These are phyloP conservation scores for Melanotaenia nigrans DNA, from an alignment of 2,797 vertebrate genomes.

Conservation along the genomic window DNA sequence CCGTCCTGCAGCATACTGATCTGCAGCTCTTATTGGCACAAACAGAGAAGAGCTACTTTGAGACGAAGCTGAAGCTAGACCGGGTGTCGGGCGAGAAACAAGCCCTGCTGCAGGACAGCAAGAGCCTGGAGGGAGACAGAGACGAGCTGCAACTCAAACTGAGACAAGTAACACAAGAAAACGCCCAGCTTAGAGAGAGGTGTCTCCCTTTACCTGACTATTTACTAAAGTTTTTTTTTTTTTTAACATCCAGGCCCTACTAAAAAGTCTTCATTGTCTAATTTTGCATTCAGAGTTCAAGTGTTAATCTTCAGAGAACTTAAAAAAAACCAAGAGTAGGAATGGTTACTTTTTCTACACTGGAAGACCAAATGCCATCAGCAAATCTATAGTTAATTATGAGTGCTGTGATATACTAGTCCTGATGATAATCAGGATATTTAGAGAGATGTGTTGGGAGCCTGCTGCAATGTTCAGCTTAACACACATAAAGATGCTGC, in stretches of 20 bases:
- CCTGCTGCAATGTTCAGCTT: too few relatives aligned
- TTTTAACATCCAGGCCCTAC: neutral
- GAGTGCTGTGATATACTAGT: too few relatives aligned
- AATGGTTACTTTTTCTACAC: too few relatives aligned
- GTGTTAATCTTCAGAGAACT: too few relatives aligned
- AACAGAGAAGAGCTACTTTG: conserved; percentile 80
- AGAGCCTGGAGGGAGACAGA: conserved; percentile 65
- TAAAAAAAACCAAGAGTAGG: too few relatives aligned
- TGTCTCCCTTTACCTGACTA: conserved; percentile 14
- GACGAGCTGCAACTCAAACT: conserved; percentile 73
- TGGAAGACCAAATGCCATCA: too few relatives aligned
- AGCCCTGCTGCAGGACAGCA: conserved; percentile 73
- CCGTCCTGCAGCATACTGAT: conserved; percentile 64
- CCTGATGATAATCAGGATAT: too few relatives aligned
- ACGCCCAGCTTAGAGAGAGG: conserved; percentile 78
- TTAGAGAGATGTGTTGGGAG: too few relatives aligned
- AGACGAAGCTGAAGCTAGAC: conserved; percentile 81
- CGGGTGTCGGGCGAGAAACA: conserved; percentile 76
- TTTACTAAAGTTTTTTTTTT: accelerated
- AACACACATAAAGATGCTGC: too few relatives aligned
- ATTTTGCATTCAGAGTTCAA: neutral
- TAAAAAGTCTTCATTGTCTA: neutral
- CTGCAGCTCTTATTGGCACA: conserved; percentile 72
- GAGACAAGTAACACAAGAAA: conserved; percentile 74
- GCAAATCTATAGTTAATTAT: too few relatives aligned